Evolutionary conservation across 2,888 invertebrate species (phyloP).

Genomic region (Ctenicera cuprea): DNA sequence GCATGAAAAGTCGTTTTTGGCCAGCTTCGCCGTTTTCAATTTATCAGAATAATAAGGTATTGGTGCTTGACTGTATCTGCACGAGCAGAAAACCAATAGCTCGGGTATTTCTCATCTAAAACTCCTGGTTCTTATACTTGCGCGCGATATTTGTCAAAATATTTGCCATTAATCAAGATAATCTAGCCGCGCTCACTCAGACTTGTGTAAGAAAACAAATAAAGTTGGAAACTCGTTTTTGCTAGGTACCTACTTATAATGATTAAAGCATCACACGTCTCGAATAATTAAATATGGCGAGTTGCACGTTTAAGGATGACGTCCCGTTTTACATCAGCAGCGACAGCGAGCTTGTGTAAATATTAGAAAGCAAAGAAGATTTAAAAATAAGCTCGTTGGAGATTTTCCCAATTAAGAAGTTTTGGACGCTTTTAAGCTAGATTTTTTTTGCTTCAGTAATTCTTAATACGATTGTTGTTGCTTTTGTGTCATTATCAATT

Average conservation of each 20-base stretch:
- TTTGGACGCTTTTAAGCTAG: slow-evolving; percentile 51
- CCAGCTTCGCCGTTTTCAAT: background rate
- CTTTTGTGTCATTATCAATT: slow-evolving; percentile 47
- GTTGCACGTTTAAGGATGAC: slow-evolving; percentile 40
- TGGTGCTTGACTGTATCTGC: slow-evolving; percentile 27
- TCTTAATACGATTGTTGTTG: slow-evolving; percentile 53
- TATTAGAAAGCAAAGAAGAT: slow-evolving; percentile 53
- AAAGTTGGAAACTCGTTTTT: slow-evolving; percentile 65
- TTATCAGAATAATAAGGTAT: slow-evolving; percentile 32
- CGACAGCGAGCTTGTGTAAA: slow-evolving; percentile 48
- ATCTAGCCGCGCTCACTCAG: slow-evolving; percentile 67
- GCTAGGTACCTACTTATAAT: slow-evolving; percentile 68
- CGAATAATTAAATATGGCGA: slow-evolving; percentile 68
- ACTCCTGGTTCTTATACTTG: slow-evolving; percentile 52
- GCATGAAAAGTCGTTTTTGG: background rate
- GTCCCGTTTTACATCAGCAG: slow-evolving; percentile 23
- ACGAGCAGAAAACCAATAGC: slow-evolving; percentile 29
- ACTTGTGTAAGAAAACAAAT: slow-evolving; percentile 69
- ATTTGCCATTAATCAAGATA: slow-evolving; percentile 72
- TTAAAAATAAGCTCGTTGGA: slow-evolving; percentile 55
- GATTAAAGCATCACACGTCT: slow-evolving; percentile 70
- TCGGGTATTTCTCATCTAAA: slow-evolving; percentile 49
- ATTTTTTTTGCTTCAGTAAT: slow-evolving; percentile 48
- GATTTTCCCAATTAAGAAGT: slow-evolving; percentile 63
- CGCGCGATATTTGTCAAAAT: slow-evolving; percentile 70